Evolutionary conservation across 2,888 invertebrate genomes (phyloP).

Genomic region (Rutpela maculata): DNA sequence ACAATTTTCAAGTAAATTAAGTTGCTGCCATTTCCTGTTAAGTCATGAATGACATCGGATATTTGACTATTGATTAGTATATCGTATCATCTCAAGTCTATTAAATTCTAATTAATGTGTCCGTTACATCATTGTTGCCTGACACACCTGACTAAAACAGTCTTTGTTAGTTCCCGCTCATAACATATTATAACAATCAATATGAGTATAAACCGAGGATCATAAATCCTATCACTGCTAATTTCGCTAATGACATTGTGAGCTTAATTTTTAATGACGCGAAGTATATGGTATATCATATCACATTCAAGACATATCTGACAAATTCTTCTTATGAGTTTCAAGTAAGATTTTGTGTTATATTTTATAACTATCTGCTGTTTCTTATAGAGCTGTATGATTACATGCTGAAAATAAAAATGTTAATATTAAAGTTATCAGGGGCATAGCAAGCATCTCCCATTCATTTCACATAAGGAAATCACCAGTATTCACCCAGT

Average conservation of each 20-base stretch:
- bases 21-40: neutral
- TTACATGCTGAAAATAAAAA: no score
- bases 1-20: neutral
- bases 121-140: conserved; percentile 28
- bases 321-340: no score
- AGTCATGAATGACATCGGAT: conserved; percentile 1
- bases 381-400: no score
- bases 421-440: no score
- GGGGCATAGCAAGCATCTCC: no score
- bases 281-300: no score
- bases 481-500: no score
- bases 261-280: no score
- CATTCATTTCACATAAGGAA: no score
- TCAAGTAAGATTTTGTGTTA: no score
- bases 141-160: conserved; percentile 30
- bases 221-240: neutral
- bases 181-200: conserved; percentile 15
- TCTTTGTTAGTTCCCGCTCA: conserved; percentile 24
- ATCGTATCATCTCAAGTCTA: conserved; percentile 35
- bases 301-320: no score
- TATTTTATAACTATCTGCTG: no score
- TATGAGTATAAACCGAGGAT: neutral
- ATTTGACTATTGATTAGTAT: conserved; percentile 22
- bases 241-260: neutral
- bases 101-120: conserved; percentile 33